Evolutionary conservation across 2,888 invertebrate genomes (phyloP), one percentile per base, ranked within the genome.

Genomic region (Melipona beecheii): DNA sequence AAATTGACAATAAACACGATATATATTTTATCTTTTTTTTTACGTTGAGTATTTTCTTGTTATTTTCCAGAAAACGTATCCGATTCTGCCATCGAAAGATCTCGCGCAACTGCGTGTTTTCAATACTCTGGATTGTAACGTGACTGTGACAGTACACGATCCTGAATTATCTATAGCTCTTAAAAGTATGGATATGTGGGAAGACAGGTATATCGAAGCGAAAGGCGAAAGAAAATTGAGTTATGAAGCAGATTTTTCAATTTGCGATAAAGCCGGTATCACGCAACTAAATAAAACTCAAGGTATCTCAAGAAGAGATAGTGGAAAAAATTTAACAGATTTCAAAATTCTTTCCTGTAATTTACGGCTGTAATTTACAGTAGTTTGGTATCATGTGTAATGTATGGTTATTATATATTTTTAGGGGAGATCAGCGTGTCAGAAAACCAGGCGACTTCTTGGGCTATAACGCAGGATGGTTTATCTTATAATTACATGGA

Each of bases 101-200:
- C 91, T 95, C 43, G 96, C 96, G 0, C 97, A 97, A 90, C 86
- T 97, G 27, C 95, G 97, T 86, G 94, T 98, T 9, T 97, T 97
- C 93, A 97, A 98, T 81, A 91, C 93, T 0, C 60, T 93, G 17
- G 66, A 91, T 62, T 94, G 94, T 56, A 31, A 50, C 0, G 80
- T 93, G 2, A 58, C 2, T 15, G 2, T 58, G 27, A 60, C 27
- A 4, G 19, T 4, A 19, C 6, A 27, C 2, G 2, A 60, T 60
- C 9, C 27, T 4, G 80, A 90, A 6, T 0, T 0, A 2, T 36
- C 70, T 0, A 86, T 90, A 5, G 21, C 6, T 1, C 50, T 94
- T 13, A 24, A 86, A 3, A 72, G 84, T 13, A 60, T 93, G 27
- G 86, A 73, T 3, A 88, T 92, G 88, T 93, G 91, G 90, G 79